Conservation (phyloP, 1,140 invertebrate species). For the Pararge aegeria region DNA sequence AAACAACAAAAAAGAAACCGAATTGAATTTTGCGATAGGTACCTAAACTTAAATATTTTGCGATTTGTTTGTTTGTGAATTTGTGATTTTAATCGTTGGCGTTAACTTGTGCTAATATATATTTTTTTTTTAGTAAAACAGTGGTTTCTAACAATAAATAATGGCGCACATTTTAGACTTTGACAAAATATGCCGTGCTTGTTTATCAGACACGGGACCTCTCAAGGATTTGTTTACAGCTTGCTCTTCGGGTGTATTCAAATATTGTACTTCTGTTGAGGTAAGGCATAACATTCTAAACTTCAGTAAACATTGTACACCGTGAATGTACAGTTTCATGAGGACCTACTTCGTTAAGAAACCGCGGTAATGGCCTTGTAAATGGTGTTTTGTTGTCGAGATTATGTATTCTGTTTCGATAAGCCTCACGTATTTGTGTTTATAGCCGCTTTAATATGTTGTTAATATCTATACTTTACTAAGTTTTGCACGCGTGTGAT, state of each 20-base stretch:
- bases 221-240: conserved; percentile 68
- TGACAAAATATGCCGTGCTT: conserved; percentile 71
- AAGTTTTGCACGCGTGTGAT: too few species aligned
- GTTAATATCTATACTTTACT: too few species aligned
- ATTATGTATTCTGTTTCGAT: background rate
- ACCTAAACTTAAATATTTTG: too few species aligned
- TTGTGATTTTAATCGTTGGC: too few species aligned
- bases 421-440: too few species aligned
- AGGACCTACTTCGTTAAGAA: background rate
- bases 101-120: background rate
- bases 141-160: background rate
- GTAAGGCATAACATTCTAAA: conserved; percentile 38
- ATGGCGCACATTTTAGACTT: conserved; percentile 62
- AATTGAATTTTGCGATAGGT: too few species aligned
- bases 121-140: background rate
- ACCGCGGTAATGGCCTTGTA: background rate
- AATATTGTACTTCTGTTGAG: conserved; percentile 75
- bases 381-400: background rate
- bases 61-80: background rate
- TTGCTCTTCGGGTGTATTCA: conserved; percentile 68
- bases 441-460: too few species aligned
- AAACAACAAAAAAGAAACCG: too few species aligned
- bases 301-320: conserved; percentile 9
- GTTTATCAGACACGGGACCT: conserved; percentile 61
- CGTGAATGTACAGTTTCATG: too few species aligned